Evolutionary conservation across 2,113 vertebrate species (phyloP).

Genomic region (Paramormyrops kingsleyae): DNA sequence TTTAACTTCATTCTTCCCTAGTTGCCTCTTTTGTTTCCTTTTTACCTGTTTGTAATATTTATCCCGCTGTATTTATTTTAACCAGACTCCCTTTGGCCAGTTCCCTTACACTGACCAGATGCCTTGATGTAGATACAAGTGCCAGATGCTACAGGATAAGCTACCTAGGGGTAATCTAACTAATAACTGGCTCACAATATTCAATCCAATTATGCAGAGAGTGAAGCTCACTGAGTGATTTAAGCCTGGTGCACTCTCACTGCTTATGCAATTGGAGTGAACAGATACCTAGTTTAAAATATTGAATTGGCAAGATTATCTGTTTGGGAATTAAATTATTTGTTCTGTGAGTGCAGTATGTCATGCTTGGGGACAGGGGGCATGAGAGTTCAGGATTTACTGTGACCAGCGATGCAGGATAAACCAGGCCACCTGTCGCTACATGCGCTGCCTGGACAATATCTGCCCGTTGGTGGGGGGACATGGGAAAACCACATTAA

Average conservation of each 20-base stretch:
- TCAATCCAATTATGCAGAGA: slow-evolving; percentile 67
- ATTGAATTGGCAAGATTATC: slow-evolving; percentile 34
- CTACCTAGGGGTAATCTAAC: slow-evolving; percentile 72
- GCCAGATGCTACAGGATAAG: slow-evolving; percentile 65
- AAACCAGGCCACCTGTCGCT: slow-evolving; percentile 5
- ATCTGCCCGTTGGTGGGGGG: background rate
- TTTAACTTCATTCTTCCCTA: slow-evolving; percentile 22
- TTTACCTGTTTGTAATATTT: background rate
- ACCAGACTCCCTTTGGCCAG: slow-evolving; percentile 74
- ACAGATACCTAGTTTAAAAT: slow-evolving; percentile 42
- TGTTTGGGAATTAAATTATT: slow-evolving; percentile 40
- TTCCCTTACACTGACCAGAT: slow-evolving; percentile 74
- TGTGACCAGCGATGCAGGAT: slow-evolving; percentile 19
- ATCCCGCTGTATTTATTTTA: slow-evolving; percentile 50
- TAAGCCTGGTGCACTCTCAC: slow-evolving; percentile 50
- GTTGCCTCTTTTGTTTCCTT: background rate
- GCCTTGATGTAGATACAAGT: slow-evolving; percentile 70
- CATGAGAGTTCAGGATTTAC: slow-evolving; percentile 16
- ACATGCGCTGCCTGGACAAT: background rate
- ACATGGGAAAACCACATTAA: background rate
- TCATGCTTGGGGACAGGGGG: slow-evolving; percentile 32
- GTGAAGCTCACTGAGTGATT: slow-evolving; percentile 59
- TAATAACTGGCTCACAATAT: slow-evolving; percentile 68
- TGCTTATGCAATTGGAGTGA: slow-evolving; percentile 43
- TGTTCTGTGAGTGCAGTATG: slow-evolving; percentile 29